Evolutionary conservation across 2,797 vertebrate genomes (phyloP), one percentile per base, ranked within the genome.

Genomic region (Hemibagrus guttatus): DNA sequence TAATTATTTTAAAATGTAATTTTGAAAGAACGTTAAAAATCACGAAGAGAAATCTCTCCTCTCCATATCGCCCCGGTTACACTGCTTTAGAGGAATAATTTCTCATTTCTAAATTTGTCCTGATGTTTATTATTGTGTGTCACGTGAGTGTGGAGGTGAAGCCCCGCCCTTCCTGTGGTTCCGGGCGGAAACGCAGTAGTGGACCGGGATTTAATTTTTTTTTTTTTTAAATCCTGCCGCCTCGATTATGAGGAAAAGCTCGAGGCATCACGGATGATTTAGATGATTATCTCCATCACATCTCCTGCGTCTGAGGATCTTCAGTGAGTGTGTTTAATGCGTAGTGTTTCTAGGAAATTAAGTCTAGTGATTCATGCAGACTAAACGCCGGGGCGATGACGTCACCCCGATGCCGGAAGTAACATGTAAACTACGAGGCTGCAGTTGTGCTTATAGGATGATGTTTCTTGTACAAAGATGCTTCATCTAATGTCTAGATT

Each of bases 351-450:
- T 39, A 61, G 26, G 26, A 64, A 28, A 28, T 81, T 63, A 46
- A 46, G 16, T 8, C 21, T n/a, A 81, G 6, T 49, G 23, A 82
- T 66, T 52, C n/a, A 68, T 52, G 63, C 39, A 49, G 42, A 8
- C 39, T 21, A 19, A 23, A 49, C n/a, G 17, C 39, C 17, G n/a
- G 80, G 12, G 1, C 52, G 63, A 82, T 82, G 80, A 82, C 63
- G 80, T 82, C 80, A 82, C 63, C 0, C 0, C n/a, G 16, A 68
- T 52, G 19, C 61, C 80, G 80, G 80, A 82, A 82, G 80, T 82
- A 59, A 59, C 7, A 23, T 61, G 23, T 61, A 23, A 61, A 21
- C 58, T 23, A 64, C 12, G 61, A 68, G 16, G 28, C 66, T 19
- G 17, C 19, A 11, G 39, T 71, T 71, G 35, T 39, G 17, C 3